Conservation (phyloP, 2,113 vertebrate genomes). For the Theristicus caerulescens region DNA sequence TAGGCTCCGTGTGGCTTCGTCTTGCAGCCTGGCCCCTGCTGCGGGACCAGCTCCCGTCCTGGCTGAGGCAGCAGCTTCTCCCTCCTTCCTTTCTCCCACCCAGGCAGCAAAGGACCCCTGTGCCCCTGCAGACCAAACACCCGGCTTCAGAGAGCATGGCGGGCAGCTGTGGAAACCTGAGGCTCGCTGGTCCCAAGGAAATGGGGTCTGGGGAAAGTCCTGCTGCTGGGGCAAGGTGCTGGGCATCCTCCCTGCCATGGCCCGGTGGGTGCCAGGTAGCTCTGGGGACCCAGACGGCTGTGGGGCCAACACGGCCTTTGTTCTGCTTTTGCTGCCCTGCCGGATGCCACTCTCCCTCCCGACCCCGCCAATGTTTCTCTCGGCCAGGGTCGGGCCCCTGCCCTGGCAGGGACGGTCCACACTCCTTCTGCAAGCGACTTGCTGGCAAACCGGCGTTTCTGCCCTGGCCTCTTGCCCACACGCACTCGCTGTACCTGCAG, state of each 20-base stretch:
- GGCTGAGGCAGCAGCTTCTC: background rate
- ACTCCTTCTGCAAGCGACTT: background rate
- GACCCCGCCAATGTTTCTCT: background rate
- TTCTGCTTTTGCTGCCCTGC: background rate
- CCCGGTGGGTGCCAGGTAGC: background rate
- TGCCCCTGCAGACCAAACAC: background rate
- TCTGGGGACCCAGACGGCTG: background rate
- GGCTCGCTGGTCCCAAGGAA: background rate
- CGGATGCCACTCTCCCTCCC: too few species aligned
- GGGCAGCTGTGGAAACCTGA: background rate
- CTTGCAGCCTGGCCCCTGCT: background rate
- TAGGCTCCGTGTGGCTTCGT: accelerated
- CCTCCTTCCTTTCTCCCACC: background rate
- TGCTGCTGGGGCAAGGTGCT: background rate
- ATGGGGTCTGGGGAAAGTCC: background rate
- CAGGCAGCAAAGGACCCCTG: background rate
- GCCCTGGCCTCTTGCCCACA: background rate
- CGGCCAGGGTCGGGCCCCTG: background rate
- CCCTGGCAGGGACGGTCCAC: too few species aligned
- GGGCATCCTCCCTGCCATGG: too few species aligned
- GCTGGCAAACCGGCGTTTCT: background rate
- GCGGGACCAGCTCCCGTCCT: background rate
- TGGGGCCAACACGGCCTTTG: background rate
- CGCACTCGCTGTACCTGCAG: background rate
- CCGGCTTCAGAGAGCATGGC: background rate